phyloP scores from a whole-genome alignment of 2,113 vertebrate species.

The Neodon shergylaensis region DNA sequence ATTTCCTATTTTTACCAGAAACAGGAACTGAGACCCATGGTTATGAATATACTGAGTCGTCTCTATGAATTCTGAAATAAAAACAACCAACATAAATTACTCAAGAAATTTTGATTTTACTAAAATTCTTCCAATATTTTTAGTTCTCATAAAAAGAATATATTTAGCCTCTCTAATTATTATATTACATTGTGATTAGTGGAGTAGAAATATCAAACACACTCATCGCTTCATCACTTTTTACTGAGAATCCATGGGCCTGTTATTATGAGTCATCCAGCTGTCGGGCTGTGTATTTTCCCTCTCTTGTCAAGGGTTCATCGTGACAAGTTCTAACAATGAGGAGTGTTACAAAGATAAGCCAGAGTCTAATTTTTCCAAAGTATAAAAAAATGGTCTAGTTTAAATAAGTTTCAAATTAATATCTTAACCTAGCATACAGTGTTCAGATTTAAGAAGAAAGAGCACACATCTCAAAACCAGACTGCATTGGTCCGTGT shows the following conservation, averaged over 20 bases:
- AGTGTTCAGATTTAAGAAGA: conserved; percentile 59
- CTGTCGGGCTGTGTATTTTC: not conserved
- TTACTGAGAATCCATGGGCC: not conserved
- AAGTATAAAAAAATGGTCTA: conserved; percentile 27
- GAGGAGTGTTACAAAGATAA: conserved; percentile 40
- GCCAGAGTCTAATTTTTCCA: conserved; percentile 29
- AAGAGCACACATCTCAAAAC: not conserved
- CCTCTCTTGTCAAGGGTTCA: not conserved
- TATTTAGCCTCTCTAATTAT: conserved; percentile 42
- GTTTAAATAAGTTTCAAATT: conserved; percentile 44
- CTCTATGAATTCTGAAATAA: conserved; percentile 27
- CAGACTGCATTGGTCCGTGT: not conserved
- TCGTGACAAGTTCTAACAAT: conserved; percentile 37
- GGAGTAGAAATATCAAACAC: conserved; percentile 18
- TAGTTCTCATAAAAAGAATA: conserved; percentile 22
- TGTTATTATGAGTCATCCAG: conserved; percentile 20
- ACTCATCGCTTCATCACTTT: conserved; percentile 38
- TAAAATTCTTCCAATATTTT: conserved; percentile 37
- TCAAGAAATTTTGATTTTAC: not conserved
- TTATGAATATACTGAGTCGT: not conserved
- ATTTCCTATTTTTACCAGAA: not conserved
- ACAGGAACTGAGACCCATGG: not conserved
- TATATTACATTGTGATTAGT: not conserved
- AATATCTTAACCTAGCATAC: conserved; percentile 7
- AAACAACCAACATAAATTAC: not conserved